Percentiles rank a stretch among this genome's conserved stretches.
These are phyloP conservation scores for Brassicogethes aeneus DNA, from an alignment of 2,888 invertebrate species.

Conservation along the genomic window DNA sequence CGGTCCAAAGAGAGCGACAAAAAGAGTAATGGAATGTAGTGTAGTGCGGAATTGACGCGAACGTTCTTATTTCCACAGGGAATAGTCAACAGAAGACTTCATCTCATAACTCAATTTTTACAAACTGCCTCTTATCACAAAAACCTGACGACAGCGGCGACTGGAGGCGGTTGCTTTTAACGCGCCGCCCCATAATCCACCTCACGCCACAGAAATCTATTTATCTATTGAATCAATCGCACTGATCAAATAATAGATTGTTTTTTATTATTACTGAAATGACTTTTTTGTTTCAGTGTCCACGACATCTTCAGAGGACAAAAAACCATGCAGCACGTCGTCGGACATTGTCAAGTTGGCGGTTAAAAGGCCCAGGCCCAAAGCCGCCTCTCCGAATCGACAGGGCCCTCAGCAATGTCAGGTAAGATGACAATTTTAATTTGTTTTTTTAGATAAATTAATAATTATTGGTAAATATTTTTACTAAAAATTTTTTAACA, in stretches of 20 bases:
- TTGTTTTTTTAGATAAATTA: no score
- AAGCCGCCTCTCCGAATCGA: constrained; percentile 80
- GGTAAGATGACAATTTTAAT: no score
- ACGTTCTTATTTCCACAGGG: constrained; percentile 42
- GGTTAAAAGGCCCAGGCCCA: constrained; percentile 66
- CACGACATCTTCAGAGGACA: constrained; percentile 42
- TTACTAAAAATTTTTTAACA: no score
- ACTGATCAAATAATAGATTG: no score
- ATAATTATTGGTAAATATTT: no score
- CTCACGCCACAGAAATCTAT: background rate
- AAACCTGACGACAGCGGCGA: constrained; percentile 28
- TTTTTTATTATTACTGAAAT: no score
- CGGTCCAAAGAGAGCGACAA: no score
- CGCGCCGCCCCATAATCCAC: no score
- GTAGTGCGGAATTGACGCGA: constrained; percentile 20
- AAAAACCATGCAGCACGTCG: constrained; percentile 34
- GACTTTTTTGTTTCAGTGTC: constrained; percentile 37
- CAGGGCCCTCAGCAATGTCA: constrained; percentile 90
- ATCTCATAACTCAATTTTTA: constrained; percentile 42
- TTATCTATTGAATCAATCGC: no score
- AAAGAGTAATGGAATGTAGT: constrained; percentile 35
- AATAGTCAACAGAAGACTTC: constrained; percentile 40
- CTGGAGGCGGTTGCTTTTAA: constrained; percentile 2
- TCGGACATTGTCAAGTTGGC: constrained; percentile 49
- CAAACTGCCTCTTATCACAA: constrained; percentile 29